Evolutionary conservation across 2,113 vertebrate species (phyloP), one percentile per base, ranked within the genome.

Genomic region (Panthera uncia): DNA sequence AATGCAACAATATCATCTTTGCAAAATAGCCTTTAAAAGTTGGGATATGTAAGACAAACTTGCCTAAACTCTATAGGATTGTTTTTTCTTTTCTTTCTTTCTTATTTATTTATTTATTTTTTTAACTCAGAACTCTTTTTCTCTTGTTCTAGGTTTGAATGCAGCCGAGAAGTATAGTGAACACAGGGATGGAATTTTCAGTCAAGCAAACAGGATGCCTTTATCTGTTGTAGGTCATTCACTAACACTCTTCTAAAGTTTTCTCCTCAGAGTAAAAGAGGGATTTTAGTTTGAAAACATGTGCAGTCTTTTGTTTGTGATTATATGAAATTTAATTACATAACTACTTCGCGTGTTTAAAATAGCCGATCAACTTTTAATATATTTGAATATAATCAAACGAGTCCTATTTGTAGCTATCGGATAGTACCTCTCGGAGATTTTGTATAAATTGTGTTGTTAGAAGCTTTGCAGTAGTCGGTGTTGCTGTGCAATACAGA

Each of bases 1-100:
- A 76, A 66, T 55, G 66, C 2, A 94, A n/a, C 19, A 66, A 84
- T 61, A 73, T 48, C 5, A 31, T 73, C 57, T 80, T 80, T 66
- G 36, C n/a, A 95, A 91, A 96, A 91, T 8, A 91, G 55, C 13
- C 31, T 83, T 69, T 82, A 88, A 76, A 96, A 38, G 4, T 87
- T 69, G 16, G 50, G 13, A 12, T 27, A 5, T 3, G 36, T 0
- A 23, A 74, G 55, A 65, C 36, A 68, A 84, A 63, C 21, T 52
- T 96, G 3, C 50, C n/a, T 76, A 63, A 81, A 68, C 4, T 33
- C 38, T 52, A 18, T 0, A 52, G 36, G 7, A 93, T 41, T 61
- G 7, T 19, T 71, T 73, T 94, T 23, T 57, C 21, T 57, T 41
- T 57, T 11, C 15, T 76, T 73, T 94, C 45, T 45, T 45, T 45